These are phyloP conservation scores for Phasianus colchicus DNA, from an alignment of 2,113 vertebrate species.

Conservation along the genomic window DNA sequence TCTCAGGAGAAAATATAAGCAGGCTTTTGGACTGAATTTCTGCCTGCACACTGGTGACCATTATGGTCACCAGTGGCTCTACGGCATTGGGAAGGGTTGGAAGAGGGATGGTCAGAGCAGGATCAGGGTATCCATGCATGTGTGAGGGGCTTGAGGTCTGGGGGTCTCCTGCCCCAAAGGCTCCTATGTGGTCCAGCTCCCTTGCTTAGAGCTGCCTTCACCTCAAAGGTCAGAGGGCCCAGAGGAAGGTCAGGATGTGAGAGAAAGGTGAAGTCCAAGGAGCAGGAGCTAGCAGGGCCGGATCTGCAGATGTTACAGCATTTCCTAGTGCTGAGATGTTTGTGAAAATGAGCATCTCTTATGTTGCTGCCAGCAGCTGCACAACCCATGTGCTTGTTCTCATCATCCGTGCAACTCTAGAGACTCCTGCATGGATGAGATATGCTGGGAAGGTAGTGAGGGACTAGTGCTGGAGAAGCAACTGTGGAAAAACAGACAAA, in stretches of 20 bases:
- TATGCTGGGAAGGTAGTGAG: fast-evolving
- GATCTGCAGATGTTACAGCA: neutral
- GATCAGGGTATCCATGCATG: neutral
- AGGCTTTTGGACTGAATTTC: neutral
- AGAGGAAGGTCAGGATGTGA: neutral
- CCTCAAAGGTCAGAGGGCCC: neutral
- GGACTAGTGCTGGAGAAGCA: neutral
- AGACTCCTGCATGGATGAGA: neutral
- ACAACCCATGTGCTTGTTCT: neutral
- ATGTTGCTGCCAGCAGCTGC: neutral
- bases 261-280: neutral
- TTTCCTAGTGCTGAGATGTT: neutral
- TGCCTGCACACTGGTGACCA: neutral
- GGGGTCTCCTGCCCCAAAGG: neutral
- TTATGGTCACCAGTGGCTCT: no score
- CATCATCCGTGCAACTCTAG: neutral
- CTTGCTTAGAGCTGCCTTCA: fast-evolving
- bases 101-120: neutral
- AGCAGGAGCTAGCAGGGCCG: neutral
- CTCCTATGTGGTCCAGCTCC: neutral
- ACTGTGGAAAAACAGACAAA: neutral
- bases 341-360: fast-evolving
- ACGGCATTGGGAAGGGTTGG: neutral
- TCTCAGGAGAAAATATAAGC: constrained; percentile 42
- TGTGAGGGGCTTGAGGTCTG: neutral